Evolutionary conservation across 2,797 vertebrate genomes (phyloP), one percentile per base, ranked within the genome.

Genomic region (Martes flavigula): DNA sequence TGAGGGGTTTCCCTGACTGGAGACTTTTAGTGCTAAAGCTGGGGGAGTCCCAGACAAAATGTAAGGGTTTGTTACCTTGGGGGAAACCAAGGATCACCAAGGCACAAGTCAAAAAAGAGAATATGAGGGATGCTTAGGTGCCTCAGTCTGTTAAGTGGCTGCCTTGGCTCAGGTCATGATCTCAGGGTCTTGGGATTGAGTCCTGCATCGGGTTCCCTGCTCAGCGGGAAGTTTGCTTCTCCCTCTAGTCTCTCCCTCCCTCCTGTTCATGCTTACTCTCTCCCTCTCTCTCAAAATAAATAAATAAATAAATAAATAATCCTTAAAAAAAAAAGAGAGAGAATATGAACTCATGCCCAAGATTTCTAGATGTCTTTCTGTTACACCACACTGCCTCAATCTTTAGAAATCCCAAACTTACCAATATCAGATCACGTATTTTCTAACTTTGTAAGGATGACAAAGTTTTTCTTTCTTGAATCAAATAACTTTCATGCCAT

Each of bases 391-490:
- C 11, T 77, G 27, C 25, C 17, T 64, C 13, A 25, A 21, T 70
- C 32, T 92, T 93, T 11, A 58, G 32, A 82, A 96, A 85, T 60
- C 2, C 20, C 7, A 20, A 87, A 6, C 15, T 77, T 88, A 70
- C 9, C 35, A 48, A 51, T 75, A 72, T n/a, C 18, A 30, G 40
- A 23, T 73, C 30, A 81, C 7, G 13, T 4, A 72, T 30, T 81
- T 93, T 84, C 21, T 84, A n/a, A 40, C 58, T 58, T 83, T 14
- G 48, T 23, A 85, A 77, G 77, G 11, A 73, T 40, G 58, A 51
- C n/a, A 25, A 73, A 73, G 32, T 78, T 85, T 94, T 97, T 86
- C 72, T 95, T 90, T 87, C 54, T 87, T 58, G 9, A 68, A 62
- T 11, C 25, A 84, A 62, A 51, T 91, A 73, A 46, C 1, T 21